Evolutionary conservation across 2,113 vertebrate genomes (phyloP).

Genomic region (Actinemys pallida): DNA sequence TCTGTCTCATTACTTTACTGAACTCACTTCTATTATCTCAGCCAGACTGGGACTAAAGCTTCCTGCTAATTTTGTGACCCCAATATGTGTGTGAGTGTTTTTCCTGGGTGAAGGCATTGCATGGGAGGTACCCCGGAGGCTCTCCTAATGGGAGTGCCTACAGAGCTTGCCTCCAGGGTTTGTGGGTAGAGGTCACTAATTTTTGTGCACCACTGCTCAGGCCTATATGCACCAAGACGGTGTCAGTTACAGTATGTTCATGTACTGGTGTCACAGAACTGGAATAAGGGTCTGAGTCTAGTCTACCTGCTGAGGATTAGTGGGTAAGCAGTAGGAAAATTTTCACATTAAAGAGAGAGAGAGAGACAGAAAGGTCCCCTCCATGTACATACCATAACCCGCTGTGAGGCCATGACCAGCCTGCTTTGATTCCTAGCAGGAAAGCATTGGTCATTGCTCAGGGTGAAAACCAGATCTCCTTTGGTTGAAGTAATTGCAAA

Average conservation of each 20-base stretch:
- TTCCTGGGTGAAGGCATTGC: background rate
- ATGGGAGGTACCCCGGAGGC: background rate
- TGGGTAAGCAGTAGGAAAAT: background rate
- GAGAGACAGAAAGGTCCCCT: background rate
- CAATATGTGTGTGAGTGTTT: background rate
- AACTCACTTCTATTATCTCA: background rate
- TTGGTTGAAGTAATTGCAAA: conserved; percentile 18
- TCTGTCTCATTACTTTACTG: background rate
- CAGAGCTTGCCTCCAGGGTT: background rate
- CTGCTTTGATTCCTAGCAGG: background rate
- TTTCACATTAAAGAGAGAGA: background rate
- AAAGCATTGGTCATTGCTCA: conserved; percentile 31
- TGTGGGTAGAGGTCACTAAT: background rate
- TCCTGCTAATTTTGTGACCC: background rate
- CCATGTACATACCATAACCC: background rate
- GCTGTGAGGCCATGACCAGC: conserved; percentile 23
- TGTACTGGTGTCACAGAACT: conserved; percentile 2
- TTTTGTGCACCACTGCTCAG: background rate
- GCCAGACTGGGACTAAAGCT: background rate
- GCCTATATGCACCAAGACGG: background rate
- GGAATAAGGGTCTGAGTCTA: background rate
- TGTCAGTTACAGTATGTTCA: background rate
- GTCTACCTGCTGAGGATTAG: conserved; percentile 9
- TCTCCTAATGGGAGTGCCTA: background rate
- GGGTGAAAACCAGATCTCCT: background rate